Evolutionary conservation across 2,797 vertebrate species (phyloP), one percentile per base, ranked within the genome.

Genomic region (Chloroceryle inda): DNA sequence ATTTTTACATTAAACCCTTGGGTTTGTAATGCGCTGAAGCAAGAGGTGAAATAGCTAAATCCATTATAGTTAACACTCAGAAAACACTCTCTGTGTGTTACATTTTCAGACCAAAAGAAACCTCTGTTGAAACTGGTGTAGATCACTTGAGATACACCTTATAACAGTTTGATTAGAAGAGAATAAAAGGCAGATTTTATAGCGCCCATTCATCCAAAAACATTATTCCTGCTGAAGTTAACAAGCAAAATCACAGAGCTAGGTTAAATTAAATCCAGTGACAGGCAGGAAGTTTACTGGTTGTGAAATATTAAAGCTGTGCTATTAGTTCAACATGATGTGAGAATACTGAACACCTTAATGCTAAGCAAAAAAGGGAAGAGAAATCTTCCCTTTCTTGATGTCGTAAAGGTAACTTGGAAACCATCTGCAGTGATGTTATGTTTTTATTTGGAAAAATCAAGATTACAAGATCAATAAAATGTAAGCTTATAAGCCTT

Each of bases 131-230:
- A 96, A 61, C 75, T 71, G 69, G 62, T 5, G 19, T 40, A 85
- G 75, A 82, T 72, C 78, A 78, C 67, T 73, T 74, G 81, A 91
- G 88, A 96, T 45, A 85, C 2, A 3, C 33, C 68, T 83, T 79
- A 55, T 62, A 95, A 93, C 35, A 90, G 79, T 92, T 92, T 86
- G 82, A 97, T 95, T 88, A 94, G 79, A 13, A 74, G 45, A 83
- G 66, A 94, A 83, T 89, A 92, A 72, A 94, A 95, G 84, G 16
- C 18, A 75, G 63, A 74, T 81, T 96, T 73, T 69, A 75, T 29
- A 75, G 74, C 56, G 49, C 29, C 15, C 59, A 66, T 69, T 89
- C 63, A 86, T 61, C 71, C 4, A 2, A 89, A 92, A 96, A 84
- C n/a, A 78, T 88, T 69, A 92, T 69, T 89, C 73, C 61, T 66